A percentile compares a stretch with the other conserved stretches of the same genome.
Conservation (phyloP, 2,113 vertebrate genomes). For the Dendrocopos noguchii region DNA sequence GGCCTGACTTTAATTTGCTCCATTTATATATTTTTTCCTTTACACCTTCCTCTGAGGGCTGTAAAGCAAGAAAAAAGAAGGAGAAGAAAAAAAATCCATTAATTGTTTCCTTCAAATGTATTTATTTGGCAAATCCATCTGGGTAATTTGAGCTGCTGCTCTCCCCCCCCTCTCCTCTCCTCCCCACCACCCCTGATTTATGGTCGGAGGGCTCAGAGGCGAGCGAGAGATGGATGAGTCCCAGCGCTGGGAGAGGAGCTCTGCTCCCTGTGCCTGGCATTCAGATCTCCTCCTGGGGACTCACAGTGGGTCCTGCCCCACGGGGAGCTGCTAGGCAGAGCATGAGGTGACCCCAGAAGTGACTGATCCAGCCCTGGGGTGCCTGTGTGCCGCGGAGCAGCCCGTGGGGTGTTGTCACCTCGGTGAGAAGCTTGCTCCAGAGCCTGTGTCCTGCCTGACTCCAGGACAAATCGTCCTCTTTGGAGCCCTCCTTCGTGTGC, state of each 20-base stretch:
- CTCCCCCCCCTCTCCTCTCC: background rate
- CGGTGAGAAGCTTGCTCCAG: background rate
- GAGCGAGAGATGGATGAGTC: conserved; percentile 57
- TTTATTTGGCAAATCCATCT: conserved; percentile 73
- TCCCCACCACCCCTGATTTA: conserved; percentile 50
- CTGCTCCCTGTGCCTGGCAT: background rate
- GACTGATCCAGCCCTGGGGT: rapidly evolving
- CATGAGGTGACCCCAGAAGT: rapidly evolving
- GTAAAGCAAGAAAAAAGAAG: conserved; percentile 36
- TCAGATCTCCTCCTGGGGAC: background rate
- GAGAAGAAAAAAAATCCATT: conserved; percentile 36
- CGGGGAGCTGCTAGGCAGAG: background rate
- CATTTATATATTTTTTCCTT: conserved; percentile 55
- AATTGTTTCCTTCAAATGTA: conserved; percentile 67
- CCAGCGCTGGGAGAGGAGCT: background rate
- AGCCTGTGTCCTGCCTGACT: background rate
- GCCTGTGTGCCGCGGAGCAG: rapidly evolving
- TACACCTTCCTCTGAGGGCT: conserved; percentile 47
- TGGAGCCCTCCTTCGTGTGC: background rate
- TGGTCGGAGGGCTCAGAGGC: background rate
- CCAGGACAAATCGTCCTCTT: background rate
- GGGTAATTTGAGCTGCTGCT: conserved; percentile 20
- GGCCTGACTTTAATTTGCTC: conserved; percentile 32
- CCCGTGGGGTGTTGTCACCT: background rate
- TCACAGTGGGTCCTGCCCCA: rapidly evolving